These are phyloP conservation scores for Piprites chloris DNA, from an alignment of 2,113 vertebrate species.

Conservation along the genomic window DNA sequence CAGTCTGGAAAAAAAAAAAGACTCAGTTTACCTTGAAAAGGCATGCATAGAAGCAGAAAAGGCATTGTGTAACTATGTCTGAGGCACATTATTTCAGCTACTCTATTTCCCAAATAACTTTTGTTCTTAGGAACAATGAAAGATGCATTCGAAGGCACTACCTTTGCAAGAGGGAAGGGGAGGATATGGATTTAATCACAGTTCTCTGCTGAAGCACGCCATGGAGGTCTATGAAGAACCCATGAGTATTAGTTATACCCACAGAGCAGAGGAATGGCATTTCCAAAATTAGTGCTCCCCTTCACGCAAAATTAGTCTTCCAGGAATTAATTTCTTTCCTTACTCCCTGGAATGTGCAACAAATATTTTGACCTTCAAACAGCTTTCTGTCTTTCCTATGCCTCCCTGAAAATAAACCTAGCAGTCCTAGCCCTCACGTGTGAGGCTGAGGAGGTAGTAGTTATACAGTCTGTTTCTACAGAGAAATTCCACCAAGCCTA, in stretches of 20 bases:
- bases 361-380: constrained; percentile 15
- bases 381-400: not conserved
- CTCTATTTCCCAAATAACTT: not conserved
- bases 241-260: not conserved
- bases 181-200: not conserved
- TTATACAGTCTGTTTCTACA: not conserved
- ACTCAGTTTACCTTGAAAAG: not conserved
- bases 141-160: not conserved
- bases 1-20: not conserved
- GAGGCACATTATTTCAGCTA: not conserved
- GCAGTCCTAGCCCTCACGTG: not conserved
- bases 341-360: not conserved
- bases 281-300: not conserved
- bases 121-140: not conserved
- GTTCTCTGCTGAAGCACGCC: not conserved
- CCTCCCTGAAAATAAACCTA: not conserved
- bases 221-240: not conserved
- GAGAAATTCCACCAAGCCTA: not conserved
- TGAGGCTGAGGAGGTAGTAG: not conserved
- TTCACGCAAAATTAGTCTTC: not conserved
- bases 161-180: not conserved
- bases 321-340: not conserved
- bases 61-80: not conserved
- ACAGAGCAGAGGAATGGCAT: not conserved
- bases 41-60: not conserved